These are phyloP conservation scores for Climacteris rufus DNA, from an alignment of 2,113 vertebrate species.

Conservation along the genomic window DNA sequence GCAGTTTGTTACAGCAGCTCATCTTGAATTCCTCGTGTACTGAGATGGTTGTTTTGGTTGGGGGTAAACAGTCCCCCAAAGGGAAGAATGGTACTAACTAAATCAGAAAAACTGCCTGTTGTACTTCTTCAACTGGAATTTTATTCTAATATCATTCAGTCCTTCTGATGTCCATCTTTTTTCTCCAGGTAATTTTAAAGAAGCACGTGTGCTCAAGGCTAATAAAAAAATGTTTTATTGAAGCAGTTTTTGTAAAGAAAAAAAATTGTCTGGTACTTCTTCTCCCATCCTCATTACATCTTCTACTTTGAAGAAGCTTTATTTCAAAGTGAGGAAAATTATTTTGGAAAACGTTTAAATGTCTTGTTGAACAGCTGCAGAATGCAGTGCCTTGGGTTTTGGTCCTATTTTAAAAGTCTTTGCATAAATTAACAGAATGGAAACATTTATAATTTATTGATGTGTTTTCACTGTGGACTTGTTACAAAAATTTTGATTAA, in stretches of 20 bases:
- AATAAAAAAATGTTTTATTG: background rate
- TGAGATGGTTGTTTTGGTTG: conserved; percentile 10
- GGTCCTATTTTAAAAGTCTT: background rate
- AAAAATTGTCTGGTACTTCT: background rate
- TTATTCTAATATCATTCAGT: conserved; percentile 1
- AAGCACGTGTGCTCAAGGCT: background rate
- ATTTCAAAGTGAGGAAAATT: background rate
- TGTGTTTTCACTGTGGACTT: background rate
- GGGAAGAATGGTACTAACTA: background rate
- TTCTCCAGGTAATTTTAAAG: background rate
- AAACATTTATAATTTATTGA: background rate
- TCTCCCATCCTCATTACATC: background rate
- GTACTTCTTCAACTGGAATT: background rate
- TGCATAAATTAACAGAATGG: background rate
- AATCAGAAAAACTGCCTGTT: background rate
- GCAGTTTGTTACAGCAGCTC: conserved; percentile 27
- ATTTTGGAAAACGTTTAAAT: background rate
- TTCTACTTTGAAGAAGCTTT: background rate
- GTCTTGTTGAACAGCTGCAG: background rate
- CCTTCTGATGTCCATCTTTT: background rate
- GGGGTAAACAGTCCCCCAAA: conserved; percentile 25
- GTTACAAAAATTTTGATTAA: background rate
- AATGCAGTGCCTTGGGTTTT: conserved; percentile 8
- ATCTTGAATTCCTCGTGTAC: conserved; percentile 10
- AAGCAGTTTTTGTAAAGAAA: background rate